Base-by-base conservation (phyloP, 2,888 invertebrate species). In the Metopia argyrocephala region DNA sequence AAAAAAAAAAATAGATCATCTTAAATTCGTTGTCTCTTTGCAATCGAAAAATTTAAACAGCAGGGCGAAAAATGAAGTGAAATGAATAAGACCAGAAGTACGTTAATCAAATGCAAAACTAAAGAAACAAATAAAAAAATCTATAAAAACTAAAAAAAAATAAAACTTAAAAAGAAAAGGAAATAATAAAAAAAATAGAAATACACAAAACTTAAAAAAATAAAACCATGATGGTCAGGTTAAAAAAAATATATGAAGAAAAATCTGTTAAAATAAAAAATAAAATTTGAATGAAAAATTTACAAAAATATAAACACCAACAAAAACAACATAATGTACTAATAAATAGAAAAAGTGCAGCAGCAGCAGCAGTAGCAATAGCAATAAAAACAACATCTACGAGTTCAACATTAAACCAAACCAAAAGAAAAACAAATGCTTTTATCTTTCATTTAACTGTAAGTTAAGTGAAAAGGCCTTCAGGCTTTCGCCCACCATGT, bases 391-490 rank as follows among this genome's bases (percentile, higher is more conserved):
- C 7, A 66, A 56, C 31, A 82, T 31, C 12, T 12, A 31, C 31
- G 12, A 3, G 0, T 3, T 31, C 12, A 31, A 31, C 7, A 31
- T 12, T 31, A 31, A 31, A 31, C 7, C 31, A 6, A 61, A 27
- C 7, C 45, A 20, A 5, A 75, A 61, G 18, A 82, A 45, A 69
- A 61, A 69, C 38, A 62, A 78, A 69, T 76, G 76, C 65, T 81
- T 81, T 83, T 83, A 81, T 75, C 73, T 78, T 73, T 79, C 69
- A 81, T 83, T 80, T 76, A 83, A 83, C 81, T 79, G 78, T 59
- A 79, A 81, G 83, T 82, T 83, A 84, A 82, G 81, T 84, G 82
- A 84, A 83, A 83, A 81, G 76, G 82, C 83, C 84, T 78, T 83
- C 80, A 83, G 74, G 76, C 73, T 54, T 76, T 65, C 69, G 66